Evolutionary conservation across 2,797 vertebrate genomes (phyloP).

Genomic region (Acrossocheilus wenchowensis): DNA sequence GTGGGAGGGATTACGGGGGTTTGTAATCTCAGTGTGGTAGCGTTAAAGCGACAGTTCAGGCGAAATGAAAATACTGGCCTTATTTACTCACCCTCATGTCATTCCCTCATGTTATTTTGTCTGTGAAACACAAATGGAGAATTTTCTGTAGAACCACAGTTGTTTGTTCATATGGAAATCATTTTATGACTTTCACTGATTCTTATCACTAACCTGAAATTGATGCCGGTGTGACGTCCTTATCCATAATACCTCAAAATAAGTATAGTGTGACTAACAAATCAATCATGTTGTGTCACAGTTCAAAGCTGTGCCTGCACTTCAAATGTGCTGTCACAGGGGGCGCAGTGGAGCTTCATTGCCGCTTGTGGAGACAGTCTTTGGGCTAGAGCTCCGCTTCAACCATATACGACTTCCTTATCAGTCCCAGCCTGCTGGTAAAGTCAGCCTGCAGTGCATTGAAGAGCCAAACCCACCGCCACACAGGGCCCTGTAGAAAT

Average conservation of each 20-base stretch:
- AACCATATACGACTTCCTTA: constrained; percentile 76
- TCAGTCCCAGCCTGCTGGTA: constrained; percentile 80
- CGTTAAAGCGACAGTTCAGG: not conserved
- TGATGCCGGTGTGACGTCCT: not conserved
- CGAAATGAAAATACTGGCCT: constrained; percentile 5
- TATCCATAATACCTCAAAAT: not conserved
- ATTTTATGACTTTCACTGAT: not conserved
- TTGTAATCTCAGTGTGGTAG: constrained; percentile 7
- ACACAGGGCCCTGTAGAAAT: constrained; percentile 64
- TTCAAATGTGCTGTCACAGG: constrained; percentile 65
- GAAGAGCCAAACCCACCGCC: constrained; percentile 67
- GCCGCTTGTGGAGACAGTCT: constrained; percentile 70
- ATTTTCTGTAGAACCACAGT: not conserved
- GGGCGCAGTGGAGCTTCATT: constrained; percentile 76
- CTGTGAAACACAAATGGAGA: not conserved
- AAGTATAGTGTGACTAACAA: constrained; percentile 24
- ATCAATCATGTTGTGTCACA: constrained; percentile 29
- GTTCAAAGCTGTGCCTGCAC: constrained; percentile 21
- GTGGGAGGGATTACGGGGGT: not conserved
- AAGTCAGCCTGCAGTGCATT: constrained; percentile 80
- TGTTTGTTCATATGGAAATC: not conserved
- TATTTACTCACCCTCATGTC: not conserved
- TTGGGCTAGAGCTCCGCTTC: constrained; percentile 57
- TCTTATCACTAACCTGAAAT: constrained; percentile 17
- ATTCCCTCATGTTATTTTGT: not conserved